Conservation (phyloP, 2,113 vertebrate species). For the Phrynosoma platyrhinos region DNA sequence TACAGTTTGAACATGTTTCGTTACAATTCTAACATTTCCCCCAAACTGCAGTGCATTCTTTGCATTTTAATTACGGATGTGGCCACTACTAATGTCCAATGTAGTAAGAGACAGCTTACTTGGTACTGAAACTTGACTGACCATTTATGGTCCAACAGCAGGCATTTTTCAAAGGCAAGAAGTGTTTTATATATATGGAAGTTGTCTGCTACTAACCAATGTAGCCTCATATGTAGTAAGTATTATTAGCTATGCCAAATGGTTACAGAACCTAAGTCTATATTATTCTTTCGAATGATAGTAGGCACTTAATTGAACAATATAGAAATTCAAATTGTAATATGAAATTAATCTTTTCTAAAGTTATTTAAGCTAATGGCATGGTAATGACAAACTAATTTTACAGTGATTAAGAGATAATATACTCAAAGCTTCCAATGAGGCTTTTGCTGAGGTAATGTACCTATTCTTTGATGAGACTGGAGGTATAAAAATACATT, state of each 20-base stretch:
- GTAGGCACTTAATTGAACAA: constrained; percentile 52
- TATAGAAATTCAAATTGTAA: constrained; percentile 49
- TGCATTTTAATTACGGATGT: not conserved
- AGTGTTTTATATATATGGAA: not conserved
- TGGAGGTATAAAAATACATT: constrained; percentile 45
- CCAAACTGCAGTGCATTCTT: no score
- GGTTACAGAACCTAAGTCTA: constrained; percentile 44
- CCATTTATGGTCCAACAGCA: no score
- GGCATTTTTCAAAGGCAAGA: not conserved
- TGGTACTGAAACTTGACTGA: not conserved
- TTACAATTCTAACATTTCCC: no score
- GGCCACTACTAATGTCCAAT: not conserved
- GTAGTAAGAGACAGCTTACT: not conserved
- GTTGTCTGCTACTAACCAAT: not conserved
- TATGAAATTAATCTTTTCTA: constrained; percentile 59
- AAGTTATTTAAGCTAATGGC: constrained; percentile 64
- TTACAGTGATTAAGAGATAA: constrained; percentile 60
- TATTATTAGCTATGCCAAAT: constrained; percentile 24
- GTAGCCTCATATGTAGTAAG: not conserved
- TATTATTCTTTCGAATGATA: constrained; percentile 50
- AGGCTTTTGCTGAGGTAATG: constrained; percentile 59
- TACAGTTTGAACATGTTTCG: no score
- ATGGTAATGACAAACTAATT: constrained; percentile 61
- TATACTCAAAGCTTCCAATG: constrained; percentile 43
- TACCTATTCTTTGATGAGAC: constrained; percentile 47